Percentiles rank a stretch among this genome's conserved stretches.
Conservation (phyloP, 2,888 invertebrate species). For the Erynnis tages region DNA sequence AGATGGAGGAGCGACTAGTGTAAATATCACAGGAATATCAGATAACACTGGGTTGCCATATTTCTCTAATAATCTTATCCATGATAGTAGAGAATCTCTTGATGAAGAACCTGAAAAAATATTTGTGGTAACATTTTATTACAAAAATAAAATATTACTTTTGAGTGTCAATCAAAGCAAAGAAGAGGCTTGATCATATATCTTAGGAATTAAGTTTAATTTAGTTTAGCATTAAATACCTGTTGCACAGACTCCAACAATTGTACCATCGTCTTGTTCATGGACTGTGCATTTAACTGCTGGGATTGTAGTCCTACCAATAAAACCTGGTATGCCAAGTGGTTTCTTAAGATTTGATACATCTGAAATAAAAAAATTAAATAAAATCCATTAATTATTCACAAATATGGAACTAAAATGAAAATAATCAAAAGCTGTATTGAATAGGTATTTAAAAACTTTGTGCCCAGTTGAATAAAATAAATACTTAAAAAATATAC, state of each 20-base stretch:
- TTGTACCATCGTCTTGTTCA: slow-evolving; percentile 95
- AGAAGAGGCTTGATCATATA: no score
- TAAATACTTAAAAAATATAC: no score
- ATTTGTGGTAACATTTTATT: background rate
- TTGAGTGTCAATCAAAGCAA: no score
- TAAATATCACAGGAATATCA: slow-evolving; percentile 92
- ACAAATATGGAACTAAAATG: no score
- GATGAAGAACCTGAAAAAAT: slow-evolving; percentile 87
- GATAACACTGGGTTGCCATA: slow-evolving; percentile 87
- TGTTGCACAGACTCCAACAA: slow-evolving; percentile 93
- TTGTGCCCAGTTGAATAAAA: no score
- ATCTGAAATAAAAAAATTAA: slow-evolving; percentile 76
- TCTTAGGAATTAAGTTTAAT: no score
- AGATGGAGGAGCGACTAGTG: slow-evolving; percentile 84
- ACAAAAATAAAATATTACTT: no score
- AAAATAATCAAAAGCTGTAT: no score
- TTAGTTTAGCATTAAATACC: no score
- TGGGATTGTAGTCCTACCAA: slow-evolving; percentile 68
- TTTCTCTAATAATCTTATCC: slow-evolving; percentile 91
- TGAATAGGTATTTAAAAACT: no score
- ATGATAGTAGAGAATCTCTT: slow-evolving; percentile 95
- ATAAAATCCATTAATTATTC: no score
- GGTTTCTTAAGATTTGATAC: slow-evolving; percentile 85
- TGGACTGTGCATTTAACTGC: slow-evolving; percentile 86
- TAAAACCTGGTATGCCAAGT: slow-evolving; percentile 72